Conservation (phyloP, 2,797 vertebrate species). For the Cygnus olor region DNA sequence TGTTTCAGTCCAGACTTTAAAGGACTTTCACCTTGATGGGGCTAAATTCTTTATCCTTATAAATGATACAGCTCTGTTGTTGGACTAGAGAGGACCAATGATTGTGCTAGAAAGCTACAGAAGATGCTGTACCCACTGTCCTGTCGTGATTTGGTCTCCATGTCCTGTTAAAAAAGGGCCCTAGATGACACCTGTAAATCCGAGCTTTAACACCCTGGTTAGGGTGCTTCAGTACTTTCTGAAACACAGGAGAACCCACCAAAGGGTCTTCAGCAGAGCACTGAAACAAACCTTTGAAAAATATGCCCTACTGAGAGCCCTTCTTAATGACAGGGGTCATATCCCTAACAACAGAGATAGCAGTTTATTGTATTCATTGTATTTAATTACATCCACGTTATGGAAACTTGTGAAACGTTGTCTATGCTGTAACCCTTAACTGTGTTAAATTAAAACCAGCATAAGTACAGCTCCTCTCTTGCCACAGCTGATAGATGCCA, state of each 20-base stretch:
- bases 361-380: background rate
- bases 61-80: background rate
- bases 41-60: background rate
- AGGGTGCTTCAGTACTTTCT: background rate
- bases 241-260: background rate
- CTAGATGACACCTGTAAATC: background rate
- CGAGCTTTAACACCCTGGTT: background rate
- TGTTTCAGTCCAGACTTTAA: background rate
- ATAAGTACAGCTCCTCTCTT: background rate
- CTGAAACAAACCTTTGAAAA: background rate
- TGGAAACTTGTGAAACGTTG: background rate
- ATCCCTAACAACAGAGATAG: background rate
- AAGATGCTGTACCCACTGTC: background rate
- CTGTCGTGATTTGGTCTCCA: background rate
- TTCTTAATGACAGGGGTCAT: background rate
- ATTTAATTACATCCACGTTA: background rate
- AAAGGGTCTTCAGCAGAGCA: background rate
- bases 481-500: background rate
- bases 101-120: background rate
- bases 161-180: background rate
- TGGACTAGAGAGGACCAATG: background rate
- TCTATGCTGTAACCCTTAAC: background rate
- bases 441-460: background rate
- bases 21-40: background rate
- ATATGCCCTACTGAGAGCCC: background rate